These are phyloP conservation scores for Hyposoter dolosus DNA, from an alignment of 2,888 invertebrate genomes.

Conservation along the genomic window DNA sequence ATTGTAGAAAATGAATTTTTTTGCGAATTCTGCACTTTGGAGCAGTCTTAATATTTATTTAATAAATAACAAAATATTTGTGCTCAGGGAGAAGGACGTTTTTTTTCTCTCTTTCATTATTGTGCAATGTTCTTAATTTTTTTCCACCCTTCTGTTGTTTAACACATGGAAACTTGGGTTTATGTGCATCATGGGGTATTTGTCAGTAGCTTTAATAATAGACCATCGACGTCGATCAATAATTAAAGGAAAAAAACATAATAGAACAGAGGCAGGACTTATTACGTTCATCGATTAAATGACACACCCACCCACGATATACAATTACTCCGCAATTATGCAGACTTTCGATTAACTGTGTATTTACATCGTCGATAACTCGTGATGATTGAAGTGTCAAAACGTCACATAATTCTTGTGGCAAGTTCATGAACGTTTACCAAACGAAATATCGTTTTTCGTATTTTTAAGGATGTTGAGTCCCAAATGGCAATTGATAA, in stretches of 20 bases:
- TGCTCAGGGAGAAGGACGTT: not conserved
- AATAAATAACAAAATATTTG: not conserved
- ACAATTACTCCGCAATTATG: conserved; percentile 16
- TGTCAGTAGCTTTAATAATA: conserved; percentile 69
- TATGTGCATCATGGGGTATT: conserved; percentile 57
- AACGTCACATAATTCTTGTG: not conserved
- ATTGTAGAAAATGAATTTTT: too few relatives aligned
- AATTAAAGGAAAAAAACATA: conserved; percentile 61
- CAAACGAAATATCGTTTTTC: not conserved
- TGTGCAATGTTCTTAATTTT: conserved; percentile 15
- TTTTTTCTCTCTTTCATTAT: not conserved
- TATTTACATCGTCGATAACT: not conserved
- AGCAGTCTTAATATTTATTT: not conserved
- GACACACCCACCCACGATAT: conserved; percentile 37
- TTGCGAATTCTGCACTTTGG: not conserved
- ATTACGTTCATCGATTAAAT: conserved; percentile 39
- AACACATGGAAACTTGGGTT: conserved; percentile 40
- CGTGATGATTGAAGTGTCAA: not conserved
- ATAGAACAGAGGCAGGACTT: conserved; percentile 16
- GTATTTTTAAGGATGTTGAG: too few relatives aligned
- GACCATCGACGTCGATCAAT: conserved; percentile 67
- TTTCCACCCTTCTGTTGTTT: conserved; percentile 20
- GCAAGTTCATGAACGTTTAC: not conserved
- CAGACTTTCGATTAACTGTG: not conserved
- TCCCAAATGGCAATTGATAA: too few relatives aligned